Evolutionary conservation across 2,113 vertebrate species (phyloP).

Genomic region (Urocitellus parryii): DNA sequence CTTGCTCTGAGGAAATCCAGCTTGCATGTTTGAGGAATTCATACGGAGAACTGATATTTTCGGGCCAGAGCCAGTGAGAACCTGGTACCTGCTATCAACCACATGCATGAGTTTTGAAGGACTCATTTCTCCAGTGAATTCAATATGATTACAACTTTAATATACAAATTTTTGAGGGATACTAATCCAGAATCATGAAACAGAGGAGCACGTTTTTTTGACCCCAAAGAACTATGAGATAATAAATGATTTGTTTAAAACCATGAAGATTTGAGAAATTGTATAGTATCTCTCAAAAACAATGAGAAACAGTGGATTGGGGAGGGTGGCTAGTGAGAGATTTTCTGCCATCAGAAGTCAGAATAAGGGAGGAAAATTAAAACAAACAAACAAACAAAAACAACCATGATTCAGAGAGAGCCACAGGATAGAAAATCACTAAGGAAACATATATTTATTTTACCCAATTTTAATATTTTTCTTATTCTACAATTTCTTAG

Average conservation of each 20-base stretch:
- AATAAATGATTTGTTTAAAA: neutral
- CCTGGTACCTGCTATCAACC: neutral
- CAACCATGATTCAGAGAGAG: neutral
- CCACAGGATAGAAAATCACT: neutral
- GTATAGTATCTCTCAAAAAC: neutral
- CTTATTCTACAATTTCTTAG: neutral
- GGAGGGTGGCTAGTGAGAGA: neutral
- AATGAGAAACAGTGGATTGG: neutral
- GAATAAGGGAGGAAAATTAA: neutral
- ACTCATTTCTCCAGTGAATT: neutral
- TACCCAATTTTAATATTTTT: neutral
- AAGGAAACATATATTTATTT: neutral
- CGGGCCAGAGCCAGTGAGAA: neutral
- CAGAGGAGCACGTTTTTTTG: neutral
- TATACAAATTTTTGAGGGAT: neutral
- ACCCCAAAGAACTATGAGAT: neutral
- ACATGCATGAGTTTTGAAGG: neutral
- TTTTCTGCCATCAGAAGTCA: neutral
- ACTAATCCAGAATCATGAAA: neutral
- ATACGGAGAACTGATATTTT: neutral
- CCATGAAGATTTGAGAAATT: neutral
- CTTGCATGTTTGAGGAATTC: neutral
- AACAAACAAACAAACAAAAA: neutral
- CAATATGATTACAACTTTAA: neutral
- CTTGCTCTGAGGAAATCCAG: neutral